Percentiles rank a stretch among this genome's conserved stretches.
Conservation (phyloP, 1,140 invertebrate species). For the Dendroctonus ponderosae region DNA sequence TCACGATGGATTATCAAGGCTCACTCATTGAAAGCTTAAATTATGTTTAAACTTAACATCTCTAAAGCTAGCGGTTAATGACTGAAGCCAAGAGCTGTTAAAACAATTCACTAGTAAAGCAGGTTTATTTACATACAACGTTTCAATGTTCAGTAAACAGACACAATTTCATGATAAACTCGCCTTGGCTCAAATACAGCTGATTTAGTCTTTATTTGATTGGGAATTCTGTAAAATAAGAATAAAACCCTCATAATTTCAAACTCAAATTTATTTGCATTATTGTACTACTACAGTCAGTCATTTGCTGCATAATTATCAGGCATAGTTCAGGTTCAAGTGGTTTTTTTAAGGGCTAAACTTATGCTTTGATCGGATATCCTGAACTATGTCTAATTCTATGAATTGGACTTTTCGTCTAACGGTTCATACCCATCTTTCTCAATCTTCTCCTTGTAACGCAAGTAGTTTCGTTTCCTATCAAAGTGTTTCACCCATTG, state of each 20-base stretch:
- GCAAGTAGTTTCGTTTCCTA: conserved; percentile 80
- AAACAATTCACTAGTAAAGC: not conserved
- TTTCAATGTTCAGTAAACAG: conserved; percentile 6
- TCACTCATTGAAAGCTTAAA: not conserved
- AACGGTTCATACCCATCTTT: conserved; percentile 79
- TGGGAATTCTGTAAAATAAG: conserved; percentile 45
- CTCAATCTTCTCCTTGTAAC: conserved; percentile 87
- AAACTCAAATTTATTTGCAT: not conserved
- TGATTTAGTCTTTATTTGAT: conserved; percentile 34
- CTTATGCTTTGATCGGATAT: not conserved
- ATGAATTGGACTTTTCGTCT: conserved; percentile 37
- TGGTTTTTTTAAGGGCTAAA: not conserved
- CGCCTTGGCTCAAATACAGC: conserved; percentile 38
- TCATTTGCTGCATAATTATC: not conserved
- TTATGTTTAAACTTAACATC: conserved; percentile 6
- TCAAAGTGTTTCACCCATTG: conserved; percentile 96
- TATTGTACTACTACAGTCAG: not conserved
- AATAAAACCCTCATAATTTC: conserved; percentile 17
- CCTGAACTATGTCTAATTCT: conserved; percentile 19
- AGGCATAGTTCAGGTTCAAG: conserved; percentile 4
- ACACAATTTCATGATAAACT: conserved; percentile 42
- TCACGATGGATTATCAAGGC: conserved; percentile 1
- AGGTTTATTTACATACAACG: conserved; percentile 4
- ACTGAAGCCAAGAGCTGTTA: not conserved
- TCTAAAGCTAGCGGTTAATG: not conserved